Evolutionary conservation across 2,797 vertebrate species (phyloP).

Genomic region (Amphiprion clarkii): DNA sequence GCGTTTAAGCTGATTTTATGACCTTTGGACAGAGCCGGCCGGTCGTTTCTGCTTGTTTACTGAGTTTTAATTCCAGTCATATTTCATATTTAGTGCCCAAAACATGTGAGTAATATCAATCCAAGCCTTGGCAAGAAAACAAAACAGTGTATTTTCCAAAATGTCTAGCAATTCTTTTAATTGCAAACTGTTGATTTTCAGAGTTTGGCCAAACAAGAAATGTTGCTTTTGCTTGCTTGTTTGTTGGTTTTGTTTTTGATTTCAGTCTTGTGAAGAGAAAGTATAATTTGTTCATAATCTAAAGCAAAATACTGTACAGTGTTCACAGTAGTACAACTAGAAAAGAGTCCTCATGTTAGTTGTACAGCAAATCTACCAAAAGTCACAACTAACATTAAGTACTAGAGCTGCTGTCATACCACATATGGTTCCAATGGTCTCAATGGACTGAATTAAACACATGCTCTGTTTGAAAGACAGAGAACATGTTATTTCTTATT

Average conservation of each 20-base stretch:
- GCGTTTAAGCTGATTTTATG: neutral
- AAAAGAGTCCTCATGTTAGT: too few relatives aligned
- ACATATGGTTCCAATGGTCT: too few relatives aligned
- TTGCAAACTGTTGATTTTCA: neutral
- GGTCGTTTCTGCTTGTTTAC: neutral
- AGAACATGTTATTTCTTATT: slow-evolving; percentile 18
- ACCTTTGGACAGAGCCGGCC: neutral
- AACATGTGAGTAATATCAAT: neutral
- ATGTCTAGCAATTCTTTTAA: neutral
- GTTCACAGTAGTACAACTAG: neutral
- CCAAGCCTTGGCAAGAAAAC: neutral
- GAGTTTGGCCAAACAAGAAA: neutral
- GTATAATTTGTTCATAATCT: neutral
- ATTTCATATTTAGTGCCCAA: neutral
- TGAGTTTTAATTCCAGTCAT: neutral
- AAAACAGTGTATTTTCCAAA: neutral
- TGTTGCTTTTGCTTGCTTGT: neutral
- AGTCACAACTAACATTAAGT: too few relatives aligned
- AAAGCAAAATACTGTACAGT: slow-evolving; percentile 1
- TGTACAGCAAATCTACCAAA: too few relatives aligned
- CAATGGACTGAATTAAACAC: neutral
- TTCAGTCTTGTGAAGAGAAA: too few relatives aligned
- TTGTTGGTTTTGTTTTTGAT: neutral
- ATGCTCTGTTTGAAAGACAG: neutral
- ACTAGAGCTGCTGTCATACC: too few relatives aligned